These are phyloP conservation scores for Passer domesticus DNA, from an alignment of 2,113 vertebrate genomes.

Conservation along the genomic window DNA sequence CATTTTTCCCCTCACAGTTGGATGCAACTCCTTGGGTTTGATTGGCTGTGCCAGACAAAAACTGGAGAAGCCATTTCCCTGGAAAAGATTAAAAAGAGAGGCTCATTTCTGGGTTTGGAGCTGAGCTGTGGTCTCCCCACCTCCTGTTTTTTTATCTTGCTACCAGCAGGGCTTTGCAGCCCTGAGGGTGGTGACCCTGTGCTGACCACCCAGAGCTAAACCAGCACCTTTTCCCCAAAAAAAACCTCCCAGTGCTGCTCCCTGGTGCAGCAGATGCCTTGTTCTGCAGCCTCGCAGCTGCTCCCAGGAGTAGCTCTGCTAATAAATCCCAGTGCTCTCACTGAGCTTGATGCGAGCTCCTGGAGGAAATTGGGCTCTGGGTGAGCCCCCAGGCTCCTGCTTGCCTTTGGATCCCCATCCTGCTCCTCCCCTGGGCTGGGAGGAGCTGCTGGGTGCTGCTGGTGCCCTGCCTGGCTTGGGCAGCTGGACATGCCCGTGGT, in stretches of 20 bases:
- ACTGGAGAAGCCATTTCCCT: not conserved
- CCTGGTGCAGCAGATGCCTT: not conserved
- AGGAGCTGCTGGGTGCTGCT: not conserved
- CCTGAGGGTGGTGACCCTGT: not conserved
- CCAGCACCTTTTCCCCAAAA: not conserved
- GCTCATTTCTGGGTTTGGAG: not conserved
- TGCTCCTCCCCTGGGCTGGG: not conserved
- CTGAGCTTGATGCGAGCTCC: not conserved
- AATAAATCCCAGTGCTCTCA: not conserved
- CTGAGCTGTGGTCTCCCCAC: not conserved
- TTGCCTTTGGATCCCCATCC: accelerated
- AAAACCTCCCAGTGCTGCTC: not conserved
- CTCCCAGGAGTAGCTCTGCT: not conserved
- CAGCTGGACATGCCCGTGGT: not conserved
- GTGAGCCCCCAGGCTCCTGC: not conserved
- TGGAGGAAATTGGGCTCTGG: not conserved
- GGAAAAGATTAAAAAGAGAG: not conserved
- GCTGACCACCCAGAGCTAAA: not conserved
- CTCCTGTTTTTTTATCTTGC: not conserved
- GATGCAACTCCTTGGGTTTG: not conserved
- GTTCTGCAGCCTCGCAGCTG: not conserved
- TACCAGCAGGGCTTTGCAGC: not conserved
- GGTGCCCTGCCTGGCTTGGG: accelerated
- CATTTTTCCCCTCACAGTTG: not conserved
- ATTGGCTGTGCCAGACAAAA: constrained; percentile 20